These are phyloP conservation scores for Pristionchus mayeri DNA, from an alignment of 2,888 invertebrate genomes.

Conservation along the genomic window DNA sequence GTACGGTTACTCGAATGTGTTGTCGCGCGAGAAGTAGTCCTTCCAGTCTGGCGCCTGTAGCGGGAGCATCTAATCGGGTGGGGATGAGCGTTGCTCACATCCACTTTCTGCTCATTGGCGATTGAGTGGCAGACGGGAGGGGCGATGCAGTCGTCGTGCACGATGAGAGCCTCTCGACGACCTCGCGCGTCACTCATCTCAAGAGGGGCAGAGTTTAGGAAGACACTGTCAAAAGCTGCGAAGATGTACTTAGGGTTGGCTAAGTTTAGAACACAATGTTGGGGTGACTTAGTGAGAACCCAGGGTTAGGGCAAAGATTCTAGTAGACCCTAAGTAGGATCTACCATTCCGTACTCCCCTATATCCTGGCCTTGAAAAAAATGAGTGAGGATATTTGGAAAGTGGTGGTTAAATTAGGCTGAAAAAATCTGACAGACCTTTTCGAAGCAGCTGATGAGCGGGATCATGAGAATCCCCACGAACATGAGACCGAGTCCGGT, in stretches of 20 bases:
- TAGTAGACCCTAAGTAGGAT: too few species aligned
- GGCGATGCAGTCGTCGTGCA: conserved; percentile 38
- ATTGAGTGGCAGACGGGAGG: conserved; percentile 17
- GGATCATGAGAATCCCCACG: not conserved
- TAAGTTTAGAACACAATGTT: too few species aligned
- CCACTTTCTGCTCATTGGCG: conserved; percentile 5
- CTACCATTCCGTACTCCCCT: too few species aligned
- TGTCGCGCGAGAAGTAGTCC: conserved; percentile 35
- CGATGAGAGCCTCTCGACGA: conserved; percentile 7
- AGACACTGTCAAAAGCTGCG: not conserved
- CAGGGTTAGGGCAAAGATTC: too few species aligned
- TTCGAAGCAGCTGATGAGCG: conserved; percentile 25
- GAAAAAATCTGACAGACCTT: not conserved
- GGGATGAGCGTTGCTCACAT: not conserved
- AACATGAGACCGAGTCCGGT: not conserved
- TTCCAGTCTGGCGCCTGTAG: conserved; percentile 19
- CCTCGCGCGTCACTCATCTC: not conserved
- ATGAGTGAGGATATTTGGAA: too few species aligned
- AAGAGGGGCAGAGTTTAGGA: too few species aligned
- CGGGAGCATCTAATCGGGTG: not conserved
- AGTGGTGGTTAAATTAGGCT: too few species aligned
- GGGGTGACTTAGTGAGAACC: too few species aligned
- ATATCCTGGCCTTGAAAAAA: too few species aligned
- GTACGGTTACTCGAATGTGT: conserved; percentile 4
- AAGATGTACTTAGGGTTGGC: too few species aligned